Evolutionary conservation across 2,888 invertebrate genomes (phyloP).

Genomic region (Frankliniella fusca): DNA sequence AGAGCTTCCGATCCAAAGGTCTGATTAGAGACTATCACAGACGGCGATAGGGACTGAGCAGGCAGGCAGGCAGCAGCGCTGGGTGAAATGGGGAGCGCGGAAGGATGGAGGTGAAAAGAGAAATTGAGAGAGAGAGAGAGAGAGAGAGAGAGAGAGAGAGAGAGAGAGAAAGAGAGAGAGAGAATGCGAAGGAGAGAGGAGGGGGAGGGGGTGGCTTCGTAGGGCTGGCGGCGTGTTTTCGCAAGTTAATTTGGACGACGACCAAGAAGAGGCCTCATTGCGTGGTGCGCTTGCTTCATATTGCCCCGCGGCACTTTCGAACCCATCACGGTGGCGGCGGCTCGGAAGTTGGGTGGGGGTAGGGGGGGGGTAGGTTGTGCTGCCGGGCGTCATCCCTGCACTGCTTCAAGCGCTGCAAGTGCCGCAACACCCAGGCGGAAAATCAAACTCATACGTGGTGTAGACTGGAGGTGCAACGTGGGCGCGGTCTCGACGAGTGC

Average conservation of each 20-base stretch:
- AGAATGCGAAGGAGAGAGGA: too few species aligned
- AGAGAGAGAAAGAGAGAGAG: too few species aligned
- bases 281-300: background rate
- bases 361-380: too few species aligned
- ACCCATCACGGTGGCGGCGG: too few species aligned
- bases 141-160: too few species aligned
- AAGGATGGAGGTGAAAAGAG: background rate
- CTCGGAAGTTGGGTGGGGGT: background rate
- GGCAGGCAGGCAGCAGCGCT: background rate
- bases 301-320: too few species aligned
- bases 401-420: too few species aligned
- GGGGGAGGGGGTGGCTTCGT: background rate
- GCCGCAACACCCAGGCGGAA: too few species aligned
- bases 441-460: too few species aligned
- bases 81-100: background rate
- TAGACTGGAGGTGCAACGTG: too few species aligned
- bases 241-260: constrained; percentile 13
- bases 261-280: constrained; percentile 6
- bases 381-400: too few species aligned
- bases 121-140: background rate
- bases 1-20: background rate
- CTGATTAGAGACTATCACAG: constrained; percentile 13
- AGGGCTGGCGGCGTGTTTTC: background rate
- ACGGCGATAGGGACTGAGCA: background rate
- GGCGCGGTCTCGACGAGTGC: too few species aligned